Evolutionary conservation across 2,888 invertebrate genomes (phyloP), one percentile per base, ranked within the genome.

Genomic region (Dryococelus australis): DNA sequence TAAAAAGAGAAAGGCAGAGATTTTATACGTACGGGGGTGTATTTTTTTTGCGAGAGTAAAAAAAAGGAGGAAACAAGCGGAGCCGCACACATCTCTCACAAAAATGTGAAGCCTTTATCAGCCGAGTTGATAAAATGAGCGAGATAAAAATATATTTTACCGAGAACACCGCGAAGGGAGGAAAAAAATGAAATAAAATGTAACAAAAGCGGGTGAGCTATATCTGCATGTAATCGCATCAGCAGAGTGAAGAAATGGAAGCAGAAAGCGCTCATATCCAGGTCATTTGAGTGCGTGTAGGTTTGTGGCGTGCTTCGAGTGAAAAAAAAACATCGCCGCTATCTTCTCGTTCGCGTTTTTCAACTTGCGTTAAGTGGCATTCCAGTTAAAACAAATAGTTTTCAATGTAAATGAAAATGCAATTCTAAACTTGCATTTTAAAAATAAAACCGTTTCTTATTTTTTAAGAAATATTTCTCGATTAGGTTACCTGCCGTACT

Each of bases 21-120:
- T 83, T 27, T 83, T 83, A 83, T 83, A 83, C 83, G 83, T 83
- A 83, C 65, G 65, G 65, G 51, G 65, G 65, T 65, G 65, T 83
- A 83, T 27, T 83, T 83, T 83, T 83, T 83, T 28, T 24, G 65
- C 43, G 43, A 65, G 80, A 80, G 81, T 26, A 86, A 85, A 85
- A 86, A 86, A 88, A 88, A 87, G 81, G 85, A 87, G 43, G 83
- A 83, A 83, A 28, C 83, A 87, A 65, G 86, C 85, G 86, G 86
- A 78, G 81, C 27, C 65, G 85, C 87, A 85, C 88, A 87, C 88
- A 86, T 87, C 88, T 88, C 88, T 88, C 88, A 88, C 88, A 88
- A 88, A 88, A 88, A 88, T 88, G 88, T 87, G 87, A 88, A 84
- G 87, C 87, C 87, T 88, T 88, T 87, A 87, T 87, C 87, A 87